Percentiles rank a stretch among this genome's conserved stretches.
These are phyloP conservation scores for Zaprionus bogoriensis DNA, from an alignment of 2,888 invertebrate species.

Conservation along the genomic window DNA sequence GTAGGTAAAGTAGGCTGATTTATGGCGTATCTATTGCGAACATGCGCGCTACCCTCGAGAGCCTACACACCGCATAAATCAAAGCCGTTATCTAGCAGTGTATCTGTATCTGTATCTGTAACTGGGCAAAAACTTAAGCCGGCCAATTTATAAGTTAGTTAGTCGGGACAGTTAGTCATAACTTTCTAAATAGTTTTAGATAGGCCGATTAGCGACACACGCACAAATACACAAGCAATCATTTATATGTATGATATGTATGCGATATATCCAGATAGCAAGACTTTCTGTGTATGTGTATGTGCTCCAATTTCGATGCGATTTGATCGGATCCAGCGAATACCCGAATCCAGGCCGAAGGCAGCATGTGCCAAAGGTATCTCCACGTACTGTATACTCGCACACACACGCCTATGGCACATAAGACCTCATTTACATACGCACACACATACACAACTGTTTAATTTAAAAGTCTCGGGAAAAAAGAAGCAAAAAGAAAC, in stretches of 20 bases:
- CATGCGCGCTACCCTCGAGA: conserved; percentile 1
- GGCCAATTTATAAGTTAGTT: conserved; percentile 25
- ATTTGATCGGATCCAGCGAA: conserved; percentile 25
- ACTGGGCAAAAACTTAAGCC: conserved; percentile 13
- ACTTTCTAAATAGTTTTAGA: conserved; percentile 47
- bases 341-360: conserved; percentile 1
- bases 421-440: conserved; percentile 44
- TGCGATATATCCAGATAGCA: too few relatives aligned
- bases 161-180: conserved; percentile 11
- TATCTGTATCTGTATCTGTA: conserved; percentile 1
- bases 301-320: conserved; percentile 36
- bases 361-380: conserved; percentile 17
- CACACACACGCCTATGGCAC: conserved; percentile 8
- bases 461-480: conserved; percentile 43
- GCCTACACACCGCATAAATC: too few relatives aligned
- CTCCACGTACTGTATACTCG: not conserved
- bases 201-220: conserved; percentile 25
- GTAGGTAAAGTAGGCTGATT: conserved; percentile 8
- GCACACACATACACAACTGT: conserved; percentile 9
- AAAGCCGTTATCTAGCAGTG: conserved; percentile 13
- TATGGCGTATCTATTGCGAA: conserved; percentile 8
- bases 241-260: not conserved
- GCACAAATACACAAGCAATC: not conserved
- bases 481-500: conserved; percentile 17
- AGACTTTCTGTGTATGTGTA: not conserved